A percentile compares a stretch with the other conserved stretches of the same genome.
These are phyloP conservation scores for Troides oblongomaculatus DNA, from an alignment of 2,888 invertebrate genomes.

Conservation along the genomic window DNA sequence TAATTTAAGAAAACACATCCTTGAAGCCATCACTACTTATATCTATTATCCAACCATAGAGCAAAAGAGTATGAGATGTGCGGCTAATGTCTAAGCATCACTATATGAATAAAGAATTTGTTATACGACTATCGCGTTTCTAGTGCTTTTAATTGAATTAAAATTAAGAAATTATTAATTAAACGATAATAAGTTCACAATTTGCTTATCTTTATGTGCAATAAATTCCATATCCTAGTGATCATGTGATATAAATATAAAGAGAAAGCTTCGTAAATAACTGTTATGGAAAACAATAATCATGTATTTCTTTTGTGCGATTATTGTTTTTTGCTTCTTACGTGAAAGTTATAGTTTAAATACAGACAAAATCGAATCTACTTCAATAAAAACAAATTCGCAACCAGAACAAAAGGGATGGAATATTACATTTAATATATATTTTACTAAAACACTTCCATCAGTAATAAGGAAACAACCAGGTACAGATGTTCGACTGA, in stretches of 20 bases:
- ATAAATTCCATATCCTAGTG: background rate
- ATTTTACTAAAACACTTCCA: constrained; percentile 66
- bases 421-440: constrained; percentile 71
- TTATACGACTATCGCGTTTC: constrained; percentile 5
- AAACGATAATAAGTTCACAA: background rate
- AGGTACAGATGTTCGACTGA: constrained; percentile 59
- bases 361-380: constrained; percentile 52
- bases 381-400: constrained; percentile 55
- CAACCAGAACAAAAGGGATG: constrained; percentile 66
- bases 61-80: background rate
- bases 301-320: constrained; percentile 69
- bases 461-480: constrained; percentile 49
- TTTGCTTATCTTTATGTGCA: background rate
- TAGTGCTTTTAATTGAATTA: constrained; percentile 26
- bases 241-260: background rate
- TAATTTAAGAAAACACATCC: no score
- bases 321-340: constrained; percentile 64
- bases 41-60: background rate
- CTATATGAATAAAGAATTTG: background rate
- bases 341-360: constrained; percentile 52
- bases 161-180: constrained; percentile 4
- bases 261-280: constrained; percentile 23
- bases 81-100: background rate
- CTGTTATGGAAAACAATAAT: constrained; percentile 69
- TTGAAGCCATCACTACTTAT: background rate